Conservation (phyloP, 2,888 invertebrate genomes). For the Xylota segnis region DNA sequence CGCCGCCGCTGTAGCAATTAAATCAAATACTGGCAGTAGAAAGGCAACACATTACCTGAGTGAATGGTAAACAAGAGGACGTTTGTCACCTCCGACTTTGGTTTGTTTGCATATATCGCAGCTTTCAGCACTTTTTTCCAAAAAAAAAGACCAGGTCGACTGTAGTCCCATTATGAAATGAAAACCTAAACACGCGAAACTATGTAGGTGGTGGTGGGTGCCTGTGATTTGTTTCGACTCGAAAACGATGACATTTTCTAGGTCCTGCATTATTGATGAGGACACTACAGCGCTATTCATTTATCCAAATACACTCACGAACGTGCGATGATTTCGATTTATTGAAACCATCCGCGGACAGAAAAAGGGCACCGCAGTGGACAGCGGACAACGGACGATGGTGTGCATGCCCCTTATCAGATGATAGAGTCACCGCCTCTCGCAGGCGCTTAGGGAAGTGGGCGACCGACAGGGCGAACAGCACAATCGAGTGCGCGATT, state of each 20-base stretch:
- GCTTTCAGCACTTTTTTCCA: constrained; percentile 26
- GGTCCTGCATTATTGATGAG: constrained; percentile 72
- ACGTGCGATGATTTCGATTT: constrained; percentile 66
- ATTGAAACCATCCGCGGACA: constrained; percentile 72
- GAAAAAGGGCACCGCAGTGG: constrained; percentile 50
- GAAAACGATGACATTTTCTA: constrained; percentile 74
- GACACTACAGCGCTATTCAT: constrained; percentile 74
- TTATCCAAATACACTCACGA: constrained; percentile 31
- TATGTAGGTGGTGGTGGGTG: neutral
- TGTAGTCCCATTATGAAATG: constrained; percentile 74
- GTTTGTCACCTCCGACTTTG: constrained; percentile 67
- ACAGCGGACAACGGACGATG: neutral
- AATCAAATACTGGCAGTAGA: constrained; percentile 40
- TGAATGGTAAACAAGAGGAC: constrained; percentile 70
- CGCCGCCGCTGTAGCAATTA: constrained; percentile 54
- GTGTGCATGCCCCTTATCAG: constrained; percentile 74
- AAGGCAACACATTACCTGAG: constrained; percentile 56
- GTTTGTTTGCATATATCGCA: constrained; percentile 48
- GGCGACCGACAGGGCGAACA: constrained; percentile 28
- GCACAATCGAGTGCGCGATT: constrained; percentile 67
- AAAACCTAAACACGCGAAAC: constrained; percentile 76
- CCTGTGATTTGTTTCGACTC: constrained; percentile 70
- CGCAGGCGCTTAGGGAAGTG: constrained; percentile 30
- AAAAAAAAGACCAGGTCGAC: constrained; percentile 24
- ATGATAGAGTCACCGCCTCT: constrained; percentile 71